Evolutionary conservation across 2,797 vertebrate species (phyloP), one percentile per base, ranked within the genome.

Genomic region (Adelosebastes latens): DNA sequence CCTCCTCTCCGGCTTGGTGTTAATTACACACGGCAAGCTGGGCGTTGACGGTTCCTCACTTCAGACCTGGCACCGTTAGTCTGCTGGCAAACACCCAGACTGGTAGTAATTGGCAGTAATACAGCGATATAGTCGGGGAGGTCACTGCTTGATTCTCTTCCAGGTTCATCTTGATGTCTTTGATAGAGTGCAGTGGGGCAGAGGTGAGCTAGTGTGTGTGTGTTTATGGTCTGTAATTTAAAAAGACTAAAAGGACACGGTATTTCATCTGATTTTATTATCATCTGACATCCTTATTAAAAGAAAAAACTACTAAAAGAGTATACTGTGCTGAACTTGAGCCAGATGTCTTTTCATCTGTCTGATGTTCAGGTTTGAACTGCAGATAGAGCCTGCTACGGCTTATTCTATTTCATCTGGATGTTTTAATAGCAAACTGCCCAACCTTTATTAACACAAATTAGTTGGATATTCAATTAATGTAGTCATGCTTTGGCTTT

Each of bases 21-120:
- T 87, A 88, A 87, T 88, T 80, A 82, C 73, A 81, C 74, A 82
- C 55, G 27, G 66, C 66, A 34, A 69, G 58, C 39, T 25, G 78
- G 66, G 72, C 5, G 16, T 32, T 75, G 73, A 76, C 5, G 31
- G 63, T 55, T 85, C 58, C 69, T 64, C 46, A n/a, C 75, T 73
- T 72, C 34, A 55, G 77, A 60, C 16, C 74, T 84, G 82, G 83
- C 77, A 9, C 81, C 11, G 4, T 61, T 59, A 25, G 60, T 22
- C 65, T 14, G 31, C 72, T 84, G 81, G 78, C 73, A 65, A 72
- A 67, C 27, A 22, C 76, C 70, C 71, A 80, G 59, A 34, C 58
- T 20, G 53, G 29, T 42, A 53, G 77, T 83, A 86, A 81, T 66
- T 86, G 82, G 72, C 58, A 52, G 66, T 85, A 85, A 89, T 66